Evolutionary conservation across 2,113 vertebrate species (phyloP).

Genomic region (Atlantisia rogersi): DNA sequence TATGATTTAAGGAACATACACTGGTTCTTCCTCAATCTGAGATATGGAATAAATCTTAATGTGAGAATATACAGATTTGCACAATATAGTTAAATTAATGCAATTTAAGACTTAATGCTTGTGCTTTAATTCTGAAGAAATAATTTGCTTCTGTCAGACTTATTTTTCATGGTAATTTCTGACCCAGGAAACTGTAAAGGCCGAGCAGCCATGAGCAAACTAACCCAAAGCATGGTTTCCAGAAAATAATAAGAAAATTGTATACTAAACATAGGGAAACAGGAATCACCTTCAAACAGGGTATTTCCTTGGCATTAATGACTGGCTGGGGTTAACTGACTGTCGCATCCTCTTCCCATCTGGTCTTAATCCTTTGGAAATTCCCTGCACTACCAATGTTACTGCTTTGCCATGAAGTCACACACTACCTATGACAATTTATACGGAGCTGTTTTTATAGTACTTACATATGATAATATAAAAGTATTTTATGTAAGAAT

Average conservation of each 20-base stretch:
- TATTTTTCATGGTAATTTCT: not conserved
- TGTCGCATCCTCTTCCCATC: not conserved
- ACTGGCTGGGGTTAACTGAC: not conserved
- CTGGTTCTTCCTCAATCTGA: not conserved
- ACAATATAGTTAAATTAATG: not conserved
- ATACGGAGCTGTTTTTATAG: not conserved
- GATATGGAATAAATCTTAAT: not conserved
- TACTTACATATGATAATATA: not conserved
- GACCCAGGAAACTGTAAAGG: not conserved
- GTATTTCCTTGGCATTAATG: not conserved
- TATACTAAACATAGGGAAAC: not conserved
- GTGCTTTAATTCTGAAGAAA: not conserved
- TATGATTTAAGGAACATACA: not conserved
- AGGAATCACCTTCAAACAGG: not conserved
- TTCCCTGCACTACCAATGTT: not conserved
- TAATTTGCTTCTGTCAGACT: not conserved
- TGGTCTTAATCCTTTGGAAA: constrained; percentile 15
- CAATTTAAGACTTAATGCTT: not conserved
- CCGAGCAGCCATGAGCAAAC: not conserved
- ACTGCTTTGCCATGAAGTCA: not conserved
- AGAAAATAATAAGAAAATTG: not conserved
- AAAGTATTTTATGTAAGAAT: not conserved
- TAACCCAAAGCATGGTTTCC: not conserved
- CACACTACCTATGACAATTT: not conserved
- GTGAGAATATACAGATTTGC: not conserved